Evolutionary conservation across 2,888 invertebrate species (phyloP).

Genomic region (Autographa pulchrina): DNA sequence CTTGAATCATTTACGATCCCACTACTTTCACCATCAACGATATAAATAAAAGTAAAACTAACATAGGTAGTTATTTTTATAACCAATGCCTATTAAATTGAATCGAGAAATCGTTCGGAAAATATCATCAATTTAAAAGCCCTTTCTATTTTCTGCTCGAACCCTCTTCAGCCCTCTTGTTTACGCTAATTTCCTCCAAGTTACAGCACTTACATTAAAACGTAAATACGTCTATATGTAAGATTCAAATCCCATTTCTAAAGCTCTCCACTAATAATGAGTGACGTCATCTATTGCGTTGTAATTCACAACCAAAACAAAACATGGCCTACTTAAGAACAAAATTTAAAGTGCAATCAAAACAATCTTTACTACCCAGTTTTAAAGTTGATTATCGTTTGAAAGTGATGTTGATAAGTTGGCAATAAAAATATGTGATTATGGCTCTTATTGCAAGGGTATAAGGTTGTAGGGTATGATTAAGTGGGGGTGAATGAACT

Average conservation of each 20-base stretch:
- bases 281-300: conserved; percentile 55
- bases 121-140: background rate
- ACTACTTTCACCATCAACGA: no score
- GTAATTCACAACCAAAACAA: conserved; percentile 57
- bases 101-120: background rate
- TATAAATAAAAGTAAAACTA: no score
- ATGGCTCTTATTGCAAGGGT: conserved; percentile 51
- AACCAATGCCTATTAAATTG: background rate
- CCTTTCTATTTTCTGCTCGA: background rate
- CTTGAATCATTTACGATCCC: no score
- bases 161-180: background rate
- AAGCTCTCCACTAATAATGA: conserved; percentile 50
- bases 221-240: conserved; percentile 27
- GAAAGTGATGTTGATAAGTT: conserved; percentile 36
- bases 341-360: conserved; percentile 47
- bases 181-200: conserved; percentile 7
- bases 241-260: conserved; percentile 35
- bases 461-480: conserved; percentile 52
- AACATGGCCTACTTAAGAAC: conserved; percentile 54
- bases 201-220: conserved; percentile 1
- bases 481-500: conserved; percentile 79
- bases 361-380: conserved; percentile 33
- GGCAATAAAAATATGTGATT: conserved; percentile 46
- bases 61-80: background rate
- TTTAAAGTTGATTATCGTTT: conserved; percentile 38